These are phyloP conservation scores for Lasioglossum leucozonium DNA, from an alignment of 2,888 invertebrate genomes.

Conservation along the genomic window DNA sequence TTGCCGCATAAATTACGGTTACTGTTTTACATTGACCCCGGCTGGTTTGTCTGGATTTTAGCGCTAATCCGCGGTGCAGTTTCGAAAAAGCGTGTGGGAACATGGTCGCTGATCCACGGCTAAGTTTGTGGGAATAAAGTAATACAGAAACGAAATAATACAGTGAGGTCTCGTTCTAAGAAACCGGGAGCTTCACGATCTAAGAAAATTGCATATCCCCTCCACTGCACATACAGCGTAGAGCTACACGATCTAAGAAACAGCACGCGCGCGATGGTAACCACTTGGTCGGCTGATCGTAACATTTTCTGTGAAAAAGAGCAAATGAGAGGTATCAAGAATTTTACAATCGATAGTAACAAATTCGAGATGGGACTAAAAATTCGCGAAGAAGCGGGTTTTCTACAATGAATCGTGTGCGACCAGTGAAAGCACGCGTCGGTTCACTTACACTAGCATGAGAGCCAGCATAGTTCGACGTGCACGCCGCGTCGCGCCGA, in stretches of 20 bases:
- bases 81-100: background rate
- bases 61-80: background rate
- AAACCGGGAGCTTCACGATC: too few species aligned
- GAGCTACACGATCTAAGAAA: too few species aligned
- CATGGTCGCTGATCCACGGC: background rate
- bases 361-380: background rate
- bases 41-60: background rate
- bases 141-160: too few species aligned
- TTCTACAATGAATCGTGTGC: background rate
- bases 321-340: too few species aligned
- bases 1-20: background rate
- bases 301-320: too few species aligned
- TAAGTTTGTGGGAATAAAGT: background rate
- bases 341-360: too few species aligned
- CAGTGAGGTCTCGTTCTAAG: too few species aligned
- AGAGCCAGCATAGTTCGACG: background rate
- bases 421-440: background rate
- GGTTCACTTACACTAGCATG: background rate
- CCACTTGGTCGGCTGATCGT: too few species aligned
- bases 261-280: too few species aligned
- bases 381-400: background rate
- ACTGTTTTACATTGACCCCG: background rate
- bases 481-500: background rate
- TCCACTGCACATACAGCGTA: too few species aligned
- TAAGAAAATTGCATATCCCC: too few species aligned